These are phyloP conservation scores for Chaetodon trifasciatus DNA, from an alignment of 2,797 vertebrate genomes.

Conservation along the genomic window DNA sequence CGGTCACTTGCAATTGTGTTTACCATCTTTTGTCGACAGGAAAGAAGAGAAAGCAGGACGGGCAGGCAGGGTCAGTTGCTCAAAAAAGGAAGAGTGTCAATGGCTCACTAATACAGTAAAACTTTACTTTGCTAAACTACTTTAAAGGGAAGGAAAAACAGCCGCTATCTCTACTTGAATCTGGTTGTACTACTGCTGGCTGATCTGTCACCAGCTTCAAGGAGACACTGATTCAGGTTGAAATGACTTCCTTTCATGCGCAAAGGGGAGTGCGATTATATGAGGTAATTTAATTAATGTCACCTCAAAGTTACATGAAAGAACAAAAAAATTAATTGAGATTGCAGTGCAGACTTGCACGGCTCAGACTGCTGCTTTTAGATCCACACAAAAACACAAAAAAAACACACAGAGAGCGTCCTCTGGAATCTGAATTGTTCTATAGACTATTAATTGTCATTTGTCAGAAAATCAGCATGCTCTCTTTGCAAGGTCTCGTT, in stretches of 20 bases:
- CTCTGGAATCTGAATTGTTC: not conserved
- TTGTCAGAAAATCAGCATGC: slow-evolving; percentile 38
- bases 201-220: not conserved
- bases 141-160: not conserved
- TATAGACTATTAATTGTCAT: slow-evolving; percentile 20
- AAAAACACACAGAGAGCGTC: not conserved
- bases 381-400: not conserved
- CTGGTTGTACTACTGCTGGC: not conserved
- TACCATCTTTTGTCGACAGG: not conserved
- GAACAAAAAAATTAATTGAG: slow-evolving; percentile 14
- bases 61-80: not conserved
- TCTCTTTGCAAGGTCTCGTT: slow-evolving; percentile 5
- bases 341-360: not conserved
- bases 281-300: slow-evolving; percentile 30
- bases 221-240: not conserved
- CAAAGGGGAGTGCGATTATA: slow-evolving; percentile 27
- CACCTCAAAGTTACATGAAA: slow-evolving; percentile 23
- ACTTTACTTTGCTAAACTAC: not conserved
- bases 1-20: not conserved
- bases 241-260: slow-evolving; percentile 15
- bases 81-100: not conserved
- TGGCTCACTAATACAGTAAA: slow-evolving; percentile 5
- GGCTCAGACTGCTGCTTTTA: not conserved
- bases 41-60: not conserved
- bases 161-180: not conserved